These are phyloP conservation scores for Isurus oxyrinchus DNA, from an alignment of 2,113 vertebrate genomes.

Conservation along the genomic window DNA sequence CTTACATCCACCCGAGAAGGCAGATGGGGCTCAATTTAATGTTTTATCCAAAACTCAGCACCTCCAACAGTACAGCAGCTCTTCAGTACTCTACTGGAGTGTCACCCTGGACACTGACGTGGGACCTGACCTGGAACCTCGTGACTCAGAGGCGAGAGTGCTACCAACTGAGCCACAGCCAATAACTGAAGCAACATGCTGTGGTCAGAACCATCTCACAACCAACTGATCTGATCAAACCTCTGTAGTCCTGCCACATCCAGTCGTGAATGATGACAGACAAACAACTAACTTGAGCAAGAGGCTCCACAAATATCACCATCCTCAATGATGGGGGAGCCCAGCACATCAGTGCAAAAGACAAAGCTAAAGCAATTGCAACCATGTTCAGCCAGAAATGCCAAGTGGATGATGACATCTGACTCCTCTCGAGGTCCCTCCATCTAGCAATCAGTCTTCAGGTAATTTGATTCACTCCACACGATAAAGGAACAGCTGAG, in stretches of 20 bases:
- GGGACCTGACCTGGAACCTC: too few species aligned
- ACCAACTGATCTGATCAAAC: not conserved
- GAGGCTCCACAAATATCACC: not conserved
- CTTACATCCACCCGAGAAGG: too few species aligned
- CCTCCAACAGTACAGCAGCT: too few species aligned
- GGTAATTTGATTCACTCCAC: not conserved
- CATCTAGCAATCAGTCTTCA: not conserved
- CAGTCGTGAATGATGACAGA: not conserved
- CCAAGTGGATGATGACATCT: not conserved
- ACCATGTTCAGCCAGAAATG: not conserved
- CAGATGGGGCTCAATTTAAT: too few species aligned
- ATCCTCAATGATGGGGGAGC: not conserved
- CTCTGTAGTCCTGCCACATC: not conserved
- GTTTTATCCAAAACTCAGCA: too few species aligned
- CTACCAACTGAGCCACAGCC: too few species aligned
- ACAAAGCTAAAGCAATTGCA: not conserved
- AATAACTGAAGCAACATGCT: not conserved
- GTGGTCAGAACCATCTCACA: not conserved
- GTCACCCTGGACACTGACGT: too few species aligned
- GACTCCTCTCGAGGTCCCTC: not conserved
- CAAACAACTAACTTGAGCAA: not conserved
- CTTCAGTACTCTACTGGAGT: too few species aligned
- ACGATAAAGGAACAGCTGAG: not conserved
- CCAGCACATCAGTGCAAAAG: not conserved
- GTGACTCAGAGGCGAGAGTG: too few species aligned